Conservation (phyloP, 2,113 vertebrate genomes). For the Cyprinodon variegatus region DNA sequence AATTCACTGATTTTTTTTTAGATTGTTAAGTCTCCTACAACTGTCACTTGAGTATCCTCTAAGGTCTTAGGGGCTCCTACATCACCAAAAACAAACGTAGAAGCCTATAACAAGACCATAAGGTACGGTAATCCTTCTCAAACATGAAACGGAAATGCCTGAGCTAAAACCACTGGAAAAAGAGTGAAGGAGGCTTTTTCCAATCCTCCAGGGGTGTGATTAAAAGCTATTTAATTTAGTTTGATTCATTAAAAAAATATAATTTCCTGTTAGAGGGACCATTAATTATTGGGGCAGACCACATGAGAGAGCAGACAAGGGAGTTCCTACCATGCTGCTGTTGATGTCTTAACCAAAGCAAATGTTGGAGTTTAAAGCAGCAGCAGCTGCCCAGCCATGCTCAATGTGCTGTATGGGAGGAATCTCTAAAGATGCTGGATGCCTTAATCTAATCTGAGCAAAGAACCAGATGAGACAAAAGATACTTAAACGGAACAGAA, state of each 20-base stretch:
- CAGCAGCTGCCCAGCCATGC: conserved; percentile 14
- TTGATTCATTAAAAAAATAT: conserved; percentile 54
- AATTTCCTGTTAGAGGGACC: conserved; percentile 60
- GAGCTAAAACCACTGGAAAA: conserved; percentile 64
- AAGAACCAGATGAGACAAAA: conserved; percentile 44
- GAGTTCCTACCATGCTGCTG: conserved; percentile 29
- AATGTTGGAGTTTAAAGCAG: conserved; percentile 19
- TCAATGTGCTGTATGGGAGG: conserved; percentile 41
- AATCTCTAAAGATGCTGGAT: conserved; percentile 52
- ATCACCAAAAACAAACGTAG: conserved; percentile 61
- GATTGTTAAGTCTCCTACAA: conserved; percentile 28
- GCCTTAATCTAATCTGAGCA: conserved; percentile 39
- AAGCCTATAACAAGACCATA: conserved; percentile 60
- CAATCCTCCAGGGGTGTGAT: conserved; percentile 60
- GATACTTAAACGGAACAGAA: conserved; percentile 30
- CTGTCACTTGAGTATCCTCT: conserved; percentile 31
- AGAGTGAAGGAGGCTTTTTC: conserved; percentile 34
- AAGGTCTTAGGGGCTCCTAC: conserved; percentile 48
- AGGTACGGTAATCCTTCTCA: conserved; percentile 59
- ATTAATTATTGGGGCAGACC: conserved; percentile 44
- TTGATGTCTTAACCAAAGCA: conserved; percentile 47
- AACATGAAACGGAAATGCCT: conserved; percentile 67
- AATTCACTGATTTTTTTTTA: conserved; percentile 18
- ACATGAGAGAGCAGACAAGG: conserved; percentile 38
- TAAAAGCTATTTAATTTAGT: conserved; percentile 72